These are phyloP conservation scores for Lymantria monacha DNA, from an alignment of 2,888 invertebrate species.

Conservation along the genomic window DNA sequence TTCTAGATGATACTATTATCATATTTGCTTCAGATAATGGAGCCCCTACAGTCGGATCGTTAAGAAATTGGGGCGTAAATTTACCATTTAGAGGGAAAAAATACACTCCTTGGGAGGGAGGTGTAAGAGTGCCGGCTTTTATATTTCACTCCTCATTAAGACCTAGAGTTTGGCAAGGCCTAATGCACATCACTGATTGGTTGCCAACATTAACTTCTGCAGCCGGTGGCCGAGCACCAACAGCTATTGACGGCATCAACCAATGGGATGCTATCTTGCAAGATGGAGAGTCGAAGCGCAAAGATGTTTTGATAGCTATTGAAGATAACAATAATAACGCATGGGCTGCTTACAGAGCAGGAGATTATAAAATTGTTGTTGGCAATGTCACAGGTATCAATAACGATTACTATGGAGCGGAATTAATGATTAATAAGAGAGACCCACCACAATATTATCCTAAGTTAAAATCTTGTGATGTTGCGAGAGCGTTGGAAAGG, in stretches of 20 bases:
- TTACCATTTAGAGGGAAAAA: slow-evolving; percentile 92
- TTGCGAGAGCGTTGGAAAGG: slow-evolving; percentile 53
- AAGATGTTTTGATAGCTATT: slow-evolving; percentile 82
- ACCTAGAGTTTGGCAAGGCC: slow-evolving; percentile 82
- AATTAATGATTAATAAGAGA: slow-evolving; percentile 52
- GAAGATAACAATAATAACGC: slow-evolving; percentile 75
- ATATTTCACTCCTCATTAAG: slow-evolving; percentile 84
- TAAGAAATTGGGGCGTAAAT: slow-evolving; percentile 89
- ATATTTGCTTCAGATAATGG: slow-evolving; percentile 96
- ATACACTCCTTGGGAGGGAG: slow-evolving; percentile 93
- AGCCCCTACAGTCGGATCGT: slow-evolving; percentile 88
- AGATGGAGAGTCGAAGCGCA: slow-evolving; percentile 68
- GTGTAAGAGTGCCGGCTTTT: slow-evolving; percentile 88
- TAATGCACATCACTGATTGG: slow-evolving; percentile 93
- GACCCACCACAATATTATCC: slow-evolving; percentile 59
- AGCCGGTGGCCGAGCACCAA: slow-evolving; percentile 52
- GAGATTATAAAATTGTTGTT: slow-evolving; percentile 84
- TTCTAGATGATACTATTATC: slow-evolving; percentile 91
- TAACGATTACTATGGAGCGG: slow-evolving; percentile 64
- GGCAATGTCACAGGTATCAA: slow-evolving; percentile 74
- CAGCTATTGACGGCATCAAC: slow-evolving; percentile 85
- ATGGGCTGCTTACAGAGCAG: slow-evolving; percentile 81
- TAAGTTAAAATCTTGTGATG: slow-evolving; percentile 49
- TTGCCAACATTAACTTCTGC: slow-evolving; percentile 86
- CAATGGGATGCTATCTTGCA: slow-evolving; percentile 85